Conservation (phyloP, 2,113 vertebrate genomes). For the Eidolon helvum region DNA sequence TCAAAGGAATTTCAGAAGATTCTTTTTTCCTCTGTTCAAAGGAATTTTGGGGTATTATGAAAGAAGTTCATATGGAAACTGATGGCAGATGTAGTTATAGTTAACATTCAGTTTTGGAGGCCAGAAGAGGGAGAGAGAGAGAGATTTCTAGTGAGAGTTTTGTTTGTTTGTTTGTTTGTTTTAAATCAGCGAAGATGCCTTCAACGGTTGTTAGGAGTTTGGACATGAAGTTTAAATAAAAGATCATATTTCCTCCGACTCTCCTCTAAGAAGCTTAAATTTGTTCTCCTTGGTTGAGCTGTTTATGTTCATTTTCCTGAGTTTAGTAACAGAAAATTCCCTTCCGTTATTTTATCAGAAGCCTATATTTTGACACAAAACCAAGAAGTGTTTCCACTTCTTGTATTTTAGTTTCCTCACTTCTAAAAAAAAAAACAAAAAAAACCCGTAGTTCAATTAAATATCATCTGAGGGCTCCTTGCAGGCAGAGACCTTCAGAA, state of each 20-base stretch:
- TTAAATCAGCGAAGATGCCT: background rate
- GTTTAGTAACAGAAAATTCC: slow-evolving; percentile 45
- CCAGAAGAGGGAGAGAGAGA: background rate
- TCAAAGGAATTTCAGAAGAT: background rate
- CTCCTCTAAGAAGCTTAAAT: background rate
- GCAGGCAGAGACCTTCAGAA: slow-evolving; percentile 78
- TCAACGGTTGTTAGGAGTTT: background rate
- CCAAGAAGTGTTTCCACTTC: slow-evolving; percentile 62
- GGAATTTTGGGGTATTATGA: background rate
- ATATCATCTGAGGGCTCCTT: slow-evolving; percentile 72
- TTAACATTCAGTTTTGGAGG: slow-evolving; percentile 36
- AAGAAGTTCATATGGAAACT: slow-evolving; percentile 56
- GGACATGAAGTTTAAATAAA: slow-evolving; percentile 41
- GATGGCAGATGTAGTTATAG: background rate
- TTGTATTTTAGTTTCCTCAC: slow-evolving; percentile 68
- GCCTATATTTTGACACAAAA: slow-evolving; percentile 66
- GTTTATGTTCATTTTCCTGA: background rate
- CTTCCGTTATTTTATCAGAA: slow-evolving; percentile 36
- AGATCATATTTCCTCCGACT: background rate
- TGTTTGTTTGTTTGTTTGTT: background rate
- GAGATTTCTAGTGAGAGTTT: background rate
- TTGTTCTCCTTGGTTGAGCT: background rate
- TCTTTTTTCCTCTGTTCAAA: background rate
- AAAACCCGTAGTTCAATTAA: slow-evolving; percentile 77
- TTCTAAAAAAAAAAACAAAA: slow-evolving; percentile 69